These are phyloP conservation scores for Mus minutoides DNA, from an alignment of 2,797 vertebrate species.

Conservation along the genomic window DNA sequence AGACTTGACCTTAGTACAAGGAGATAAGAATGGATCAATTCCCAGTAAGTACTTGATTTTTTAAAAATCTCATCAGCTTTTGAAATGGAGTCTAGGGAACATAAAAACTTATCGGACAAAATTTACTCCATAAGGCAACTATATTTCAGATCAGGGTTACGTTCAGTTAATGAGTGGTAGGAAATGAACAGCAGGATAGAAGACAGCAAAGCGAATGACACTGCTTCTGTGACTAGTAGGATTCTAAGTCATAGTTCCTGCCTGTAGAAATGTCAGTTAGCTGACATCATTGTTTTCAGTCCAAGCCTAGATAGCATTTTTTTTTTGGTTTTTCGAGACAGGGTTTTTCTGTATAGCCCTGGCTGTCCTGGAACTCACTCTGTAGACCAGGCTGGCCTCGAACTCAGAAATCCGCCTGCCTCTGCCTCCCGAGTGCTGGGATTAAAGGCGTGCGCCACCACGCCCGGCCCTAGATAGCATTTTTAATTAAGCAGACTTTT, in stretches of 20 bases:
- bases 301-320: background rate
- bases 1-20: too few relatives aligned
- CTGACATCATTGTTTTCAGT: background rate
- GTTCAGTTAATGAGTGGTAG: background rate
- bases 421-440: too few relatives aligned
- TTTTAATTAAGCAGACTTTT: background rate
- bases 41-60: background rate
- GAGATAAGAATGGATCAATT: too few relatives aligned
- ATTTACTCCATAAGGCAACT: background rate
- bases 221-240: background rate
- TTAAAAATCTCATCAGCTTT: background rate
- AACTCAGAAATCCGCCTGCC: too few relatives aligned
- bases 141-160: background rate
- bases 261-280: background rate
- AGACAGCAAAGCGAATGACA: background rate
- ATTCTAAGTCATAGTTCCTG: background rate
- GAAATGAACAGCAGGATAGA: background rate
- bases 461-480: background rate
- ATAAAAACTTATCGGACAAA: background rate
- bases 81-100: background rate
- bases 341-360: too few relatives aligned
- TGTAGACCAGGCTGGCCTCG: too few relatives aligned
- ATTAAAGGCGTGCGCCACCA: too few relatives aligned
- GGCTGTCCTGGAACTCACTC: too few relatives aligned
- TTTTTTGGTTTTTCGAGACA: too few relatives aligned